Percentiles rank a stretch among this genome's conserved stretches.
Evolutionary conservation across 1,140 invertebrate genomes (phyloP).

Genomic region (Atta cephalotes): DNA sequence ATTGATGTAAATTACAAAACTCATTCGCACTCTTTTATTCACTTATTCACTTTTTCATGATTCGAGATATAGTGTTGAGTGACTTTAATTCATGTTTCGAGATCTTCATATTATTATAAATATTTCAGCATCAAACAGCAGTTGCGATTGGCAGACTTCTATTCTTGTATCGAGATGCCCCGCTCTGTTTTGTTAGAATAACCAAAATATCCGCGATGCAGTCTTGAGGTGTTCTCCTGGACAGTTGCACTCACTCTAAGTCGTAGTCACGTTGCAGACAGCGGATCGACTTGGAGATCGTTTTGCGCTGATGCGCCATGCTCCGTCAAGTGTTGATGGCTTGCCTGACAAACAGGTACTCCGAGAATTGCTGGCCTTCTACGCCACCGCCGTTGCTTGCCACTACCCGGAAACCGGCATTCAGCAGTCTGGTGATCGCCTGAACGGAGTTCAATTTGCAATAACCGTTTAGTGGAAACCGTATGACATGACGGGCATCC

Average conservation of each 20-base stretch:
- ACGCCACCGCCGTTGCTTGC: conserved; percentile 96
- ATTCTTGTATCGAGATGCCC: conserved; percentile 10
- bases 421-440: conserved; percentile 95
- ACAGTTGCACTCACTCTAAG: conserved; percentile 72
- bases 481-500: conserved; percentile 94
- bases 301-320: conserved; percentile 68
- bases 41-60: not conserved
- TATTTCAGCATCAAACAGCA: conserved; percentile 14
- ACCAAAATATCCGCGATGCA: conserved; percentile 60
- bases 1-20: conserved; percentile 3
- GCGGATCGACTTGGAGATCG: conserved; percentile 71
- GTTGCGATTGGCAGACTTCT: conserved; percentile 25
- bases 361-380: conserved; percentile 96
- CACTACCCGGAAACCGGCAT: conserved; percentile 92
- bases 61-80: conserved; percentile 16
- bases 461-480: conserved; percentile 96
- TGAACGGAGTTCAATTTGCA: conserved; percentile 97
- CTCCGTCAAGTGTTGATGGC: conserved; percentile 79
- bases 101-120: not conserved
- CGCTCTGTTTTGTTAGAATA: conserved; percentile 11
- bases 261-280: conserved; percentile 70
- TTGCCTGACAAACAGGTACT: conserved; percentile 94
- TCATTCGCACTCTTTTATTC: not conserved
- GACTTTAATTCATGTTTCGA: conserved; percentile 17
- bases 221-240: conserved; percentile 61